These are phyloP conservation scores for Holacanthella duospinosa DNA, from an alignment of 2,888 invertebrate species.

Conservation along the genomic window DNA sequence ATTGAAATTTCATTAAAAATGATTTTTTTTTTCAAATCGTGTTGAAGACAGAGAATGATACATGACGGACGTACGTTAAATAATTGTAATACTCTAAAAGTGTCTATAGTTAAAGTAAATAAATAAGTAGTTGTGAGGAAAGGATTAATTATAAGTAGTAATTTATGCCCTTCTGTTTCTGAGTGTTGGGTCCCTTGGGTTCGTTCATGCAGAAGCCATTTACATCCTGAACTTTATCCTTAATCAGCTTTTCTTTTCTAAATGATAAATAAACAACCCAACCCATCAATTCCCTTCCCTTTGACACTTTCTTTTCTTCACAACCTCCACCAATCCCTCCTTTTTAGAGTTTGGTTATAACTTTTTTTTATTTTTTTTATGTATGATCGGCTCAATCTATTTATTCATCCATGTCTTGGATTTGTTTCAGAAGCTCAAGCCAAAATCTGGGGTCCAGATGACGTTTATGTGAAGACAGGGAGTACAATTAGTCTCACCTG, in stretches of 20 bases:
- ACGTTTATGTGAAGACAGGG: constrained; percentile 79
- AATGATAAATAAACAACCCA: background rate
- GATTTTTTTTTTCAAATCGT: too few species aligned
- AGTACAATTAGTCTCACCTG: constrained; percentile 82
- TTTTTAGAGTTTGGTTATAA: background rate
- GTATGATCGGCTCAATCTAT: constrained; percentile 39
- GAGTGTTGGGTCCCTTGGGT: background rate
- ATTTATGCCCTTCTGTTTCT: background rate
- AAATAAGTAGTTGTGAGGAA: too few species aligned
- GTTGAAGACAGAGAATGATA: too few species aligned
- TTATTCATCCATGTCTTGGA: constrained; percentile 37
- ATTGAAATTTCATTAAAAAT: too few species aligned
- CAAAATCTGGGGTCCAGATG: constrained; percentile 70
- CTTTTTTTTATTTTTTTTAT: background rate
- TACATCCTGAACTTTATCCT: background rate
- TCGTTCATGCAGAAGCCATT: too few species aligned
- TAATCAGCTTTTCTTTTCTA: background rate
- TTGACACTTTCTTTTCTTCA: background rate
- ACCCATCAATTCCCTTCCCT: background rate
- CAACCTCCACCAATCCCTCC: background rate
- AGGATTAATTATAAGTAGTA: background rate
- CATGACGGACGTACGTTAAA: too few species aligned
- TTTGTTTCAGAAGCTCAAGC: constrained; percentile 66
- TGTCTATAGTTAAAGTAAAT: too few species aligned
- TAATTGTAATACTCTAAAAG: too few species aligned